Base-by-base conservation (phyloP, 2,797 vertebrate genomes). In the Lates japonicus region DNA sequence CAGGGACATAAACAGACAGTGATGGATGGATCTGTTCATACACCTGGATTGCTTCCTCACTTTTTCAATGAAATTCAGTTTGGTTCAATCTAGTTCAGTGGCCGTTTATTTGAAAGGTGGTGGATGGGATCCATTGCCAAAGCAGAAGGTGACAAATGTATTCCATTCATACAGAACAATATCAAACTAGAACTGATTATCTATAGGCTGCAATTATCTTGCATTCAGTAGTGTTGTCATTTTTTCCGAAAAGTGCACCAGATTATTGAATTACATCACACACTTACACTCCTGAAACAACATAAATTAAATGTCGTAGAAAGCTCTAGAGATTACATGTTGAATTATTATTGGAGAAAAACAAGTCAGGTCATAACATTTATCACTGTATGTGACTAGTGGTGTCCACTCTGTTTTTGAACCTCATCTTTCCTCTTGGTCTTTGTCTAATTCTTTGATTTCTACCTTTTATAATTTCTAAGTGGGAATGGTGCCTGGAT, bases 11-110 rank as follows among this genome's bases (percentile, higher is more conserved):
- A 70, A 58, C 49, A 52, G 59, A 80, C 59, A 59, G 3, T 70
- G 74, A 77, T 76, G 55, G 70, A 74, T 67, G 79, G 64, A 77
- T 67, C 33, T 64, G 22, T 76, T 70, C 39, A 59, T 25, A 19
- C 19, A 4, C 6, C 4, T n/a, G n/a, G n/a, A 46, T 19, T 22
- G 57, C 58, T 69, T n/a, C n/a, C 19, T 69, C 63, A 44, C 48
- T 73, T 58, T 25, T 52, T 58, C 44, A 61, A 5, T 48, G 29
- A 46, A 58, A 39, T 17, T 59, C 35, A 35, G 1, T 44, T 16
- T 17, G 12, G 54, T 71, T 84, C 19, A 25, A 0, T 49, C 68
- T 33, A 52, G 22, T 64, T 60, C 31, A 51, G 46, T 29, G n/a
- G 42, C 60, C 49, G 57, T 48, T 46, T 59, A 35, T 61, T 54